Percentiles rank a stretch among this genome's conserved stretches.
phyloP scores from a whole-genome alignment of 2,888 invertebrate genomes.

The Zygothrica quintamaculata region DNA sequence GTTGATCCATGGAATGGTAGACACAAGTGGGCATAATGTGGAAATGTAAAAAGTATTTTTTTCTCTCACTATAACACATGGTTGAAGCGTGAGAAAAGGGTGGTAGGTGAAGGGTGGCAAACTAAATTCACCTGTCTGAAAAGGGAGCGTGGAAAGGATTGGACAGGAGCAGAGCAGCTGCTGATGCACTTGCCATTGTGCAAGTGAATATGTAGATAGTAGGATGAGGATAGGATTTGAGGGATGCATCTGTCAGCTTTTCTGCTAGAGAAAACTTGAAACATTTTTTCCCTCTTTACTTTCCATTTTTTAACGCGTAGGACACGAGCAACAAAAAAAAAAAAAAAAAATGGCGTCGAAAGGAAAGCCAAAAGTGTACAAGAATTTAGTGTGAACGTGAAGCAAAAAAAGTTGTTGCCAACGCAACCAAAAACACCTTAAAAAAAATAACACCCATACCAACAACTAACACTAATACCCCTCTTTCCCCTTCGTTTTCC shows the following conservation, averaged over 20 bases:
- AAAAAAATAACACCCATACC: too few species aligned
- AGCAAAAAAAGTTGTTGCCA: constrained; percentile 18
- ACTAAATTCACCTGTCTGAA: constrained; percentile 10
- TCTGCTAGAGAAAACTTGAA: constrained; percentile 16
- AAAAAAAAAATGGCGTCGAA: constrained; percentile 16
- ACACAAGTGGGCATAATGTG: constrained; percentile 11
- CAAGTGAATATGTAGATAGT: not conserved
- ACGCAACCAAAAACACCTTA: too few species aligned
- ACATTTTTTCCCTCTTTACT: constrained; percentile 4
- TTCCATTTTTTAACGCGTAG: constrained; percentile 5
- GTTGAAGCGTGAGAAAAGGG: too few species aligned
- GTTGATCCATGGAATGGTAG: not conserved
- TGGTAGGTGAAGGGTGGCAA: constrained; percentile 30
- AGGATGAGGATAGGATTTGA: not conserved
- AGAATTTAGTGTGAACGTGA: constrained; percentile 30
- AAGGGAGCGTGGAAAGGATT: not conserved
- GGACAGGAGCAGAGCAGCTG: constrained; percentile 3
- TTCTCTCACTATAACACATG: constrained; percentile 35
- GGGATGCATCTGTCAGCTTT: constrained; percentile 43
- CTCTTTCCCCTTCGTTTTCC: too few species aligned
- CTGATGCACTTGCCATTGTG: constrained; percentile 20
- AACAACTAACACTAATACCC: constrained; percentile 1
- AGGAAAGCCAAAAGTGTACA: constrained; percentile 28
- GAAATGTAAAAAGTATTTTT: constrained; percentile 13
- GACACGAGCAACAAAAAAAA: constrained; percentile 1